Percentiles rank a stretch among this genome's conserved stretches.
Conservation (phyloP, 2,113 vertebrate species). For the Tenebrosternarchus preto region DNA sequence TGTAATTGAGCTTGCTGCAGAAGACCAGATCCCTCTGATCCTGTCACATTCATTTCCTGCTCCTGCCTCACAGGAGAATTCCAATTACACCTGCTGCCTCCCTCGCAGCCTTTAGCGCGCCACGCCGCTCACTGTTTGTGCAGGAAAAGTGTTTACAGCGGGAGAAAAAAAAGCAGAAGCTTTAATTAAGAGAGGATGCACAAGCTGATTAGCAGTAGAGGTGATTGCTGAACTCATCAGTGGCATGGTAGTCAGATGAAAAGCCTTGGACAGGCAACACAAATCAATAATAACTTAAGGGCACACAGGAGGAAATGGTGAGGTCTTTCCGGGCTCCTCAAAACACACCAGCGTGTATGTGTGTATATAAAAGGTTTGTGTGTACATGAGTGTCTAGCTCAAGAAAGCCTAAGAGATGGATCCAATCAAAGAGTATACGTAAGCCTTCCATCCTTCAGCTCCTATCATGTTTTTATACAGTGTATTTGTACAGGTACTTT, state of each 20-base stretch:
- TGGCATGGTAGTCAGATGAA: slow-evolving; percentile 17
- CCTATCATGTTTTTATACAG: neutral
- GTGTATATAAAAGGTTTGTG: neutral
- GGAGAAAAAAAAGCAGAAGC: slow-evolving; percentile 17
- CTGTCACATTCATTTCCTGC: slow-evolving; percentile 63
- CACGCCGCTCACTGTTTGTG: slow-evolving; percentile 28
- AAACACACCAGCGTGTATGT: neutral
- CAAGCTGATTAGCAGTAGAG: slow-evolving; percentile 35
- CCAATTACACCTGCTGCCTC: slow-evolving; percentile 56
- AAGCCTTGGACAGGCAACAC: slow-evolving; percentile 23
- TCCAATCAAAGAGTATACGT: neutral
- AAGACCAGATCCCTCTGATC: slow-evolving; percentile 56
- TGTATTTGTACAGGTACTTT: neutral
- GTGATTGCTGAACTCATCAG: slow-evolving; percentile 32
- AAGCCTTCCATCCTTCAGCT: too few species aligned
- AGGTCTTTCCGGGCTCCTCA: neutral
- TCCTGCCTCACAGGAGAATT: slow-evolving; percentile 58
- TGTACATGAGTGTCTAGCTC: neutral
- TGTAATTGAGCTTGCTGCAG: slow-evolving; percentile 59
- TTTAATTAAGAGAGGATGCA: slow-evolving; percentile 56
- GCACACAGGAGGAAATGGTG: slow-evolving; percentile 6
- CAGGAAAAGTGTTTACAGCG: slow-evolving; percentile 45
- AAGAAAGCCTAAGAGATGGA: neutral
- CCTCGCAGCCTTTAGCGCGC: slow-evolving; percentile 36
- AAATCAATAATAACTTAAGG: slow-evolving; percentile 36